Conservation (phyloP, 2,113 vertebrate species). For the Sminthopsis crassicaudata region DNA sequence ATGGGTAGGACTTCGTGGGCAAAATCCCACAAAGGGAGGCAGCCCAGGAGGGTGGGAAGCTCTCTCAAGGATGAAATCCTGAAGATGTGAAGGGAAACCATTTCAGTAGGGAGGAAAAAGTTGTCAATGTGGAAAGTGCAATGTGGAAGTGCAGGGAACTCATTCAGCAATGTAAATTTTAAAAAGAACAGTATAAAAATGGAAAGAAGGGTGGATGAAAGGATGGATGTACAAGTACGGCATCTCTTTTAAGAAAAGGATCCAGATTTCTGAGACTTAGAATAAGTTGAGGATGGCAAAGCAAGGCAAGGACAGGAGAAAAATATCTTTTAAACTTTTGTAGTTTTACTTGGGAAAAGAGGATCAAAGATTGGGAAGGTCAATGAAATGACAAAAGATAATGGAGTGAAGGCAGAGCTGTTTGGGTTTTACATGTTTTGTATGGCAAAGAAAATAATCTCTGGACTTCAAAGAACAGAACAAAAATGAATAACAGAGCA, state of each 20-base stretch:
- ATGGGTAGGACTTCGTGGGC: not conserved
- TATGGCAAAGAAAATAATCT: not conserved
- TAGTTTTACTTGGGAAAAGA: not conserved
- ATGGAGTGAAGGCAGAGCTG: not conserved
- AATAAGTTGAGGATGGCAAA: not conserved
- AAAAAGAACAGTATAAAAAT: not conserved
- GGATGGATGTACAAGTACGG: not conserved
- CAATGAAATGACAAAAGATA: not conserved
- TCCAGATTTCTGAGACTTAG: not conserved
- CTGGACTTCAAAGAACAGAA: not conserved
- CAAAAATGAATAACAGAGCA: not conserved
- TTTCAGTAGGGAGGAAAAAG: not conserved
- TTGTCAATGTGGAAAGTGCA: not conserved
- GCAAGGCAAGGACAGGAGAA: not conserved
- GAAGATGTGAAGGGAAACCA: not conserved
- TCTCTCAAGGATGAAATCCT: not conserved
- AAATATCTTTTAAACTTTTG: not conserved
- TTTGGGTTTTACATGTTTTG: not conserved
- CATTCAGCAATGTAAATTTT: not conserved
- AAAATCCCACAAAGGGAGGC: too few species aligned
- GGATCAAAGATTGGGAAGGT: not conserved
- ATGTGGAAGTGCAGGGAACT: not conserved
- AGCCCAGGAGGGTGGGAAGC: not conserved
- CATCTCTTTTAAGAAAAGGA: not conserved
- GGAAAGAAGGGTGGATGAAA: not conserved